Base-by-base conservation (phyloP, 2,888 invertebrate species). In the Drosophila trichaetosa region DNA sequence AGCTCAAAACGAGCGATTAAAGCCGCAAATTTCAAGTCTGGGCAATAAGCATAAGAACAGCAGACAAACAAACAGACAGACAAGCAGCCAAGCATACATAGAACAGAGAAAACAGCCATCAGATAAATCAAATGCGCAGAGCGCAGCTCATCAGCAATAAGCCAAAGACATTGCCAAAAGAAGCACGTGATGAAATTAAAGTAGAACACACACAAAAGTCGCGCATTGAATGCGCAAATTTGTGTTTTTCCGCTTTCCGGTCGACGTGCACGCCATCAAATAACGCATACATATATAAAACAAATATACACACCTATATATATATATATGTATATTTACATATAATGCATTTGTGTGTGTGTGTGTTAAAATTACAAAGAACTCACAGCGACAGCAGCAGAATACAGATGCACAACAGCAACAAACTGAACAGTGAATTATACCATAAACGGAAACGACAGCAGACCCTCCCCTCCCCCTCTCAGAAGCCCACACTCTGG, bases 161-260 rank as follows among this genome's bases (percentile, higher is more conserved):
- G 60, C 56, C 79, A 70, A 65, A 63, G 60, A 34, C 38, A 36
- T 60, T 36, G 57, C 69, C 69, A 59, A 73, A 51, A 38, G 51
- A 42, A 18, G 66, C 61, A 72, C 79, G 75, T 82, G 69, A 64
- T 63, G 46, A 72, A 76, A 63, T 40, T 60, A 52, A 11, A 68
- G 21, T 49, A 52, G 24, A 67, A 56, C 33, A 61, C 40, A 33
- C n/a, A 57, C 6, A 31, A 36, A 69, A 59, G 52, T 59, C 40
- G 38, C 53, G 69, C 69, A 68, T 73, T 61, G 54, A 64, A 79
- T 71, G 79, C 76, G 56, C 66, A 80, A 80, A 82, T 82, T 82
- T 83, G 80, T 73, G 80, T 82, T 70, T 80, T 83, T 83, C 80
- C 82, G 69, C 53, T 76, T 75, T 75, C 78, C 83, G 75, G 60